Evolutionary conservation across 2,888 invertebrate genomes (phyloP).

Genomic region (Heliothis peltigera): DNA sequence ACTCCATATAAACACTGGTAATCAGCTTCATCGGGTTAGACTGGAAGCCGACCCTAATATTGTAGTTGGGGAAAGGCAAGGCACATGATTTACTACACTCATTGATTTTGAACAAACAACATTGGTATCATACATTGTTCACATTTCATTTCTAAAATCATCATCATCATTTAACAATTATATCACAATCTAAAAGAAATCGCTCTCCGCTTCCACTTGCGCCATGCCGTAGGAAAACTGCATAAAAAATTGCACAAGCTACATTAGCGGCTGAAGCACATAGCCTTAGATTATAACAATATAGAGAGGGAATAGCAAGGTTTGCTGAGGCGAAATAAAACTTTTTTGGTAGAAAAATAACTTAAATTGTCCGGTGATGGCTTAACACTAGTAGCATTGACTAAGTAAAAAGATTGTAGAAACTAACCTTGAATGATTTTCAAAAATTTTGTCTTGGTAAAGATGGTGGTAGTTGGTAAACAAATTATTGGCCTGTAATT

Average conservation of each 20-base stretch:
- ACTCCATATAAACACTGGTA: too few species aligned
- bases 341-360: conserved; percentile 25
- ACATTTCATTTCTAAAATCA: neutral
- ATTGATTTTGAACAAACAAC: too few species aligned
- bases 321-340: conserved; percentile 46
- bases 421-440: neutral
- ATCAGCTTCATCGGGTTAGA: too few species aligned
- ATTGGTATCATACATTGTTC: neutral
- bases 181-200: neutral
- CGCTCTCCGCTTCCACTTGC: conserved; percentile 39
- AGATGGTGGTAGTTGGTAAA: too few species aligned
- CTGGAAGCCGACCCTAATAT: too few species aligned
- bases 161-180: neutral
- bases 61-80: too few species aligned
- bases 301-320: conserved; percentile 20
- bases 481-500: neutral
- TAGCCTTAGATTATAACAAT: conserved; percentile 37
- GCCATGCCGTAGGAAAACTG: conserved; percentile 18
- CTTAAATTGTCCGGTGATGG: conserved; percentile 23
- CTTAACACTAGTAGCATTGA: too few species aligned
- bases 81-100: too few species aligned
- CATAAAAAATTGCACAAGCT: conserved; percentile 38
- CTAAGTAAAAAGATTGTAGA: neutral
- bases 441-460: neutral
- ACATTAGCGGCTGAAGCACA: conserved; percentile 42